Evolutionary conservation across 2,888 invertebrate genomes (phyloP).

Genomic region (Dolichopus griseipennis): DNA sequence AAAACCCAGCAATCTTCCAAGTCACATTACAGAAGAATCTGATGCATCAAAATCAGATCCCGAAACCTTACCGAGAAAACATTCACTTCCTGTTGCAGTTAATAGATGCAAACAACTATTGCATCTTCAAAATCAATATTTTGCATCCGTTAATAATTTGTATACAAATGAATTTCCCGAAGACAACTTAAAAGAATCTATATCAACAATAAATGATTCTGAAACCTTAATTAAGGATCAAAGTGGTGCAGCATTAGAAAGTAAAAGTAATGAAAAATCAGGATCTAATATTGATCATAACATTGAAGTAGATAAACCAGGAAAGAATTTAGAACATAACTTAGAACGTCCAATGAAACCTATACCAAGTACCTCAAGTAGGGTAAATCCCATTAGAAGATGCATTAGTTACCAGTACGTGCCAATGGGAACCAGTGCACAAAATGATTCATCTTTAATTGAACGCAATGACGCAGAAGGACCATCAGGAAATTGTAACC

Average conservation of each 20-base stretch:
- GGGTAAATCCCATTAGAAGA: slow-evolving; percentile 37
- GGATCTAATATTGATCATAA: not conserved
- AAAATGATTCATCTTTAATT: slow-evolving; percentile 10
- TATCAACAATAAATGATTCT: slow-evolving; percentile 26
- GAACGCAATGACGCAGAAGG: not conserved
- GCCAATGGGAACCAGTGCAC: slow-evolving; percentile 31
- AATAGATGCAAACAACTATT: too few relatives aligned
- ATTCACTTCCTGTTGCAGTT: not conserved
- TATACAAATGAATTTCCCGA: slow-evolving; percentile 15
- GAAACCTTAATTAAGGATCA: slow-evolving; percentile 21
- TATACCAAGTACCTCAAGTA: slow-evolving; percentile 10
- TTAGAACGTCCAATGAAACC: not conserved
- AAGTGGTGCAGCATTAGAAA: slow-evolving; percentile 34
- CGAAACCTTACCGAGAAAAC: not conserved
- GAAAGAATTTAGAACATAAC: slow-evolving; percentile 11
- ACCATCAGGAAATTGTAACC: not conserved
- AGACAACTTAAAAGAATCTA: slow-evolving; percentile 28
- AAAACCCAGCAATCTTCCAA: not conserved
- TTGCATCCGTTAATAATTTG: not conserved
- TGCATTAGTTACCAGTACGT: slow-evolving; percentile 48
- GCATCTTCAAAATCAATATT: too few relatives aligned
- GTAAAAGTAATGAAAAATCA: not conserved
- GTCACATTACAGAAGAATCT: not conserved
- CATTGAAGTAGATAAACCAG: slow-evolving; percentile 20
- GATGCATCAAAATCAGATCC: not conserved